Conservation (phyloP, 2,113 vertebrate species). For the Mionectes macconnelli region DNA sequence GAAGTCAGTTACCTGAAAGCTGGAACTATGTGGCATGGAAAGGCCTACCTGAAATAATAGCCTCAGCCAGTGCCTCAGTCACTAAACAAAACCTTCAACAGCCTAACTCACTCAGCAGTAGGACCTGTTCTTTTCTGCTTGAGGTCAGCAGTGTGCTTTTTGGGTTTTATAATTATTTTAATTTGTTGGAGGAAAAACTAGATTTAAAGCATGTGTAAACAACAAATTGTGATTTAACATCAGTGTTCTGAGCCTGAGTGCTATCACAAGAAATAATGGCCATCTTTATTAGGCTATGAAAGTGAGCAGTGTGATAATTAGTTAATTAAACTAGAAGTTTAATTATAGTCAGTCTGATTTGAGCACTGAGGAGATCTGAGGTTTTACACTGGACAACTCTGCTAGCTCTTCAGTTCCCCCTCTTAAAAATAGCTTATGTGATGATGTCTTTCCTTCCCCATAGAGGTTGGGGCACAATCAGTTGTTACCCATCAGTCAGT, state of each 20-base stretch:
- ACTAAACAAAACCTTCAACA: not conserved
- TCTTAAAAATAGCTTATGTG: not conserved
- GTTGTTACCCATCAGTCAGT: not conserved
- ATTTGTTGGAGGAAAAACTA: not conserved
- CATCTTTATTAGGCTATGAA: not conserved
- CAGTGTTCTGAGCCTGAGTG: not conserved
- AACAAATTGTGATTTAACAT: not conserved
- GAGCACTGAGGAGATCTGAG: not conserved
- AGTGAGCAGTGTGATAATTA: not conserved
- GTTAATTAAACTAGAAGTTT: not conserved
- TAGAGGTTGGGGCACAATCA: not conserved
- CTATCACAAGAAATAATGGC: not conserved
- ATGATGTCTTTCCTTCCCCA: not conserved
- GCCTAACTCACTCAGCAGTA: not conserved
- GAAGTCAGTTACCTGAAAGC: not conserved
- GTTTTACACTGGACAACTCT: not conserved
- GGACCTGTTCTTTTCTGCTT: not conserved
- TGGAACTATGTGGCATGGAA: not conserved
- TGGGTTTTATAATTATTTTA: not conserved
- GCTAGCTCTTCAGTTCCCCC: not conserved
- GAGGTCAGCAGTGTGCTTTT: not conserved
- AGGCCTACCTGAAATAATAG: not conserved
- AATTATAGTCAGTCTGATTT: not conserved
- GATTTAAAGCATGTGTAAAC: not conserved
- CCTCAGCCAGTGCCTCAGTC: not conserved